A percentile compares a stretch with the other conserved stretches of the same genome.
phyloP scores from a whole-genome alignment of 2,797 vertebrate species.

The Otus scops region DNA sequence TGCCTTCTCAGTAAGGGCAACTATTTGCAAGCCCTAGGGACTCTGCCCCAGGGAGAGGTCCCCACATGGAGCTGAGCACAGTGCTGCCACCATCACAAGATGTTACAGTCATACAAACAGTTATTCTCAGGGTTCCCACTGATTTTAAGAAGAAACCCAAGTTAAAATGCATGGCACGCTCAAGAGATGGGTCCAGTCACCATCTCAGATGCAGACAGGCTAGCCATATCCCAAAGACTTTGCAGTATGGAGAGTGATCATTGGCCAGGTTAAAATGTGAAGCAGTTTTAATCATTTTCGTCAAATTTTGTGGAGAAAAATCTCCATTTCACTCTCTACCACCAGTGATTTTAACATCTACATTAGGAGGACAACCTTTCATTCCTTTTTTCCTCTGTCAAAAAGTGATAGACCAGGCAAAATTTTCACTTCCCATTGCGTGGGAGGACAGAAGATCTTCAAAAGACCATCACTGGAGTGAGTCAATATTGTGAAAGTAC shows the following conservation, averaged over 20 bases:
- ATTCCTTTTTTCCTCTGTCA: background rate
- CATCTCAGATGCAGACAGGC: background rate
- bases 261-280: background rate
- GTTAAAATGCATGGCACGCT: background rate
- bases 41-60: background rate
- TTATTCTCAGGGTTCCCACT: background rate
- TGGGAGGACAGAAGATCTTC: background rate
- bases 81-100: rapidly evolving
- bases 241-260: background rate
- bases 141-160: background rate
- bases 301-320: background rate
- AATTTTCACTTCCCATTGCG: background rate
- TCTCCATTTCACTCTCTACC: background rate
- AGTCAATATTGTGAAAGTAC: background rate
- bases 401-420: background rate
- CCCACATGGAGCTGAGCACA: background rate
- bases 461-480: background rate
- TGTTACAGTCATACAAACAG: background rate
- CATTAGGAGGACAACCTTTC: background rate
- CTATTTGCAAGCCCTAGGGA: background rate
- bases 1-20: background rate
- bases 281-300: background rate
- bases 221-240: background rate
- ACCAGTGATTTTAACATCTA: background rate
- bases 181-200: background rate